These are phyloP conservation scores for Halocynthia aurantium DNA, from an alignment of 23 tunicate genomes.

Conservation along the genomic window DNA sequence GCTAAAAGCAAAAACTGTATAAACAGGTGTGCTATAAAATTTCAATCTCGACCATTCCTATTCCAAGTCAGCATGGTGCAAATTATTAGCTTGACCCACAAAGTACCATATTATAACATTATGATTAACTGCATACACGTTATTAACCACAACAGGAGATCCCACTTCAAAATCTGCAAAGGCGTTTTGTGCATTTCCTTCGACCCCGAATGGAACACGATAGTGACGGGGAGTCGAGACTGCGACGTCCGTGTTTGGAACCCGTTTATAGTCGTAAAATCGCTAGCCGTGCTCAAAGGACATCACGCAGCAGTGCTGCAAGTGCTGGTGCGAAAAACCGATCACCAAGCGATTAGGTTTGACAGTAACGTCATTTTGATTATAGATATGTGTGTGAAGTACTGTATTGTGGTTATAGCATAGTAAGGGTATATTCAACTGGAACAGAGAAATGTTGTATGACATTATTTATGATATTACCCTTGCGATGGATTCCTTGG, in stretches of 20 bases:
- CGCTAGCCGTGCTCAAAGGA: slow-evolving; percentile 67
- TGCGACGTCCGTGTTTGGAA: slow-evolving; percentile 81
- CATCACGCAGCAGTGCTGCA: slow-evolving; percentile 46
- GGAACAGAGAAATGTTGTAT: no score
- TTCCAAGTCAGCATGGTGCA: no score
- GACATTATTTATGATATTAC: no score
- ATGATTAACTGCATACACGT: not conserved
- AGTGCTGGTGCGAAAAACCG: slow-evolving; percentile 29
- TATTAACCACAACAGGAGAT: slow-evolving; percentile 21
- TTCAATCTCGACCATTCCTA: no score
- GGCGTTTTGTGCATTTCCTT: slow-evolving; percentile 55
- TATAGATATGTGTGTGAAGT: no score
- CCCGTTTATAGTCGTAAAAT: slow-evolving; percentile 61
- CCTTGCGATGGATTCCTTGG: no score
- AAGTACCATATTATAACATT: no score
- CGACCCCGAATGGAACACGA: slow-evolving; percentile 73
- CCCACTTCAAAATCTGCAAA: slow-evolving; percentile 41
- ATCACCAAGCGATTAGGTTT: slow-evolving; percentile 58
- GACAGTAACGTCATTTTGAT: not conserved
- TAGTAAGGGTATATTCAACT: no score
- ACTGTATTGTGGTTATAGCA: no score
- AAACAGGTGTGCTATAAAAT: not conserved
- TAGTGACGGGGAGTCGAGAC: slow-evolving; percentile 71
- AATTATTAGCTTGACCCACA: no score
- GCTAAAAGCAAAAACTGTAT: not conserved